Base-by-base conservation (phyloP, 2,113 vertebrate species). In the Scomber japonicus region DNA sequence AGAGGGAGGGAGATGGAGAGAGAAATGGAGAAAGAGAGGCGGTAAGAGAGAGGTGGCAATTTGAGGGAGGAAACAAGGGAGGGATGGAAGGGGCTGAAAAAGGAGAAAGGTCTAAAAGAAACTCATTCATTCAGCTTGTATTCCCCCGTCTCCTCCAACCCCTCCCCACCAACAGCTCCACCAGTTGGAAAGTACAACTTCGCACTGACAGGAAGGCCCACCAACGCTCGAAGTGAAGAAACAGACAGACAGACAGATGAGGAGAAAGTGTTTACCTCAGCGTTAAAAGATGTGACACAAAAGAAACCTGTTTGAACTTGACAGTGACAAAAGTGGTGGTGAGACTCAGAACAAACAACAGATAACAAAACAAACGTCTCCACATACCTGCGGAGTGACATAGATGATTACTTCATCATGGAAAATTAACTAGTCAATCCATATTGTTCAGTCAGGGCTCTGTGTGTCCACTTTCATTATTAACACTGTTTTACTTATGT, bases 111-210 rank as follows among this genome's bases (percentile, higher is more conserved):
- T 88, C 89, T 94, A 86, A 92, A 94, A 91, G 87, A 91, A 88
- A 90, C 85, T 93, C 93, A 94, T 95, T 95, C 93, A 94, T 94
- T 92, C 90, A 62, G 80, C 61, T 57, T 49, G 46, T 65, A 48
- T 70, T 87, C 90, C 89, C 24, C 24, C 24, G 24, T 27, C 24
- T 27, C 24, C 24, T 27, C 24, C 24, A 27, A 27, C 24, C 24
- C 24, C 92, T 82, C 87, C 87, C 91, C 89, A 80, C 88, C 89
- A 88, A 89, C 86, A 85, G 89, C 81, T 74, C 35, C 11, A 27
- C 65, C 79, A 14, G 80, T 60, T 87, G 83, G 83, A 88, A 91
- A 92, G 91, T 86, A 92, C 89, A 90, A 81, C 82, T 57, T 31
- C 71, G 53, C 53, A 19, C 62, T 59, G 48, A 81, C 86, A 85